Percentiles rank a stretch among this genome's conserved stretches.
Conservation (phyloP, 2,888 invertebrate genomes). For the Capitulum mitella region DNA sequence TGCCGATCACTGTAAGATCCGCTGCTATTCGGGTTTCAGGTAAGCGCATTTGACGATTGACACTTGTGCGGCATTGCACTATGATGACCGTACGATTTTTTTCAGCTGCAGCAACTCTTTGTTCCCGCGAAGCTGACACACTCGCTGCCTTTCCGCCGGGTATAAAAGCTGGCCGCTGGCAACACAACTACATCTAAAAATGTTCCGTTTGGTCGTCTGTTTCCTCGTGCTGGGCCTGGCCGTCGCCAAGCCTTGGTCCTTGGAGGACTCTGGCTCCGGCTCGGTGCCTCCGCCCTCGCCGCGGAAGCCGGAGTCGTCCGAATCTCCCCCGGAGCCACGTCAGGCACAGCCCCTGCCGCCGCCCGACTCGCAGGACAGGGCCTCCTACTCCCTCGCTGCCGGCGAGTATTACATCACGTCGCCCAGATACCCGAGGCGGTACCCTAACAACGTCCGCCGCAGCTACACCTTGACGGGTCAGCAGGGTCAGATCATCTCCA, state of each 20-base stretch:
- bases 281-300: too few relatives aligned
- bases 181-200: neutral
- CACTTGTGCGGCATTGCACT: too few relatives aligned
- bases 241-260: neutral
- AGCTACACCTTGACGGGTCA: neutral
- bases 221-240: conserved; percentile 1
- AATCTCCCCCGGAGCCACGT: neutral
- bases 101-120: too few relatives aligned
- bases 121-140: too few relatives aligned
- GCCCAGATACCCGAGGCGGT: neutral
- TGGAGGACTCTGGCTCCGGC: neutral
- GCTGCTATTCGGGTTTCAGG: too few relatives aligned
- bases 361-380: neutral
- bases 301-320: neutral
- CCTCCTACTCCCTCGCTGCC: neutral
- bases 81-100: too few relatives aligned
- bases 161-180: too few relatives aligned
- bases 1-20: too few relatives aligned
- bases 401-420: neutral
- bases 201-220: neutral
- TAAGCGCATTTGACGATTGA: too few relatives aligned
- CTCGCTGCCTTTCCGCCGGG: too few relatives aligned
- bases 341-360: neutral
- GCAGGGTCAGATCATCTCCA: neutral
- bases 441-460: neutral